Conservation (phyloP, 2,113 vertebrate genomes). For the Onychostruthus taczanowskii region DNA sequence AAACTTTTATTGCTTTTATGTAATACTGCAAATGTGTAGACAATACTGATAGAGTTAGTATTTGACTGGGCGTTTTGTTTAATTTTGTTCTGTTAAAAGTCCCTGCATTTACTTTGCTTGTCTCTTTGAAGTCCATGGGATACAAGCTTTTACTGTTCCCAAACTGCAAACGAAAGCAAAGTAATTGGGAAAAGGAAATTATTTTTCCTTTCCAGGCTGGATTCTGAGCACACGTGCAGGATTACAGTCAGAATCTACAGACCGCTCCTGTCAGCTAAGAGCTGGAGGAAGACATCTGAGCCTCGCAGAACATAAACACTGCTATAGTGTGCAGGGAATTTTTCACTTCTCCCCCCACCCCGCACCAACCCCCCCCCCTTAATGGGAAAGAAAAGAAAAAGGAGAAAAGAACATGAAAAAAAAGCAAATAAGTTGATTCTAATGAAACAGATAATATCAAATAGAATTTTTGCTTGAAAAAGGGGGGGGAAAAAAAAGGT, state of each 20-base stretch:
- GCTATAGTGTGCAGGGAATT: constrained; percentile 44
- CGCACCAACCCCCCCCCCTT: neutral
- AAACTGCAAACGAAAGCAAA: constrained; percentile 63
- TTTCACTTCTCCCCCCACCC: neutral
- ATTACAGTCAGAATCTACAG: constrained; percentile 73
- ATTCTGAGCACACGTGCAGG: constrained; percentile 79
- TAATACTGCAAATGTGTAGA: constrained; percentile 73
- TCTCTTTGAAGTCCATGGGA: constrained; percentile 55
- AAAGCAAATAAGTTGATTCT: constrained; percentile 21
- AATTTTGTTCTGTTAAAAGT: constrained; percentile 49
- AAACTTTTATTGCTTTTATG: constrained; percentile 76
- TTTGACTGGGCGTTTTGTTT: constrained; percentile 56
- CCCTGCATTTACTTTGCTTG: constrained; percentile 28
- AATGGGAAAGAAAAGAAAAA: neutral
- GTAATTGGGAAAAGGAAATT: constrained; percentile 66
- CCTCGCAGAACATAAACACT: constrained; percentile 76
- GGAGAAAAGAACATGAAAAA: neutral
- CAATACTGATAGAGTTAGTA: constrained; percentile 68
- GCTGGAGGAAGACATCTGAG: constrained; percentile 77
- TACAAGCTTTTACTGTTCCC: constrained; percentile 63
- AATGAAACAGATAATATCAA: neutral
- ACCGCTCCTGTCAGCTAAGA: constrained; percentile 76
- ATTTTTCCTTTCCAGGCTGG: constrained; percentile 67
- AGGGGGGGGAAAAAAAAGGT: neutral
- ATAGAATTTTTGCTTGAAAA: neutral